These are phyloP conservation scores for Gephyroberyx darwinii DNA, from an alignment of 2,797 vertebrate species.

Conservation along the genomic window DNA sequence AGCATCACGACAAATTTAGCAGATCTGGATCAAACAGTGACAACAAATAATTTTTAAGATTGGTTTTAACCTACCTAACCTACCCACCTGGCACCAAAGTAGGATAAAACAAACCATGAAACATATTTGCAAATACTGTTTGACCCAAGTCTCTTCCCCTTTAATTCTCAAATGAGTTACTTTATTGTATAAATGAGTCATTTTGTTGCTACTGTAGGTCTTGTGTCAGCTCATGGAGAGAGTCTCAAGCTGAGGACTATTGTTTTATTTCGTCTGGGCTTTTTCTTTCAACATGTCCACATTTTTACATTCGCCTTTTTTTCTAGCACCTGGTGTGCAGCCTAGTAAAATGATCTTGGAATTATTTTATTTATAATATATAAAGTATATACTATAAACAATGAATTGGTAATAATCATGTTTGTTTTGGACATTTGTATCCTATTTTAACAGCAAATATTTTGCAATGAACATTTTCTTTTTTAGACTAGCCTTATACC, in stretches of 20 bases:
- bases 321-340: conserved; percentile 85
- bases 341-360: conserved; percentile 73
- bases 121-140: conserved; percentile 10
- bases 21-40: background rate
- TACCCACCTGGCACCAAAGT: background rate
- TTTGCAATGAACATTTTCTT: conserved; percentile 75
- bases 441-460: conserved; percentile 77
- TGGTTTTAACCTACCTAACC: conserved; percentile 9
- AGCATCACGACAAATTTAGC: conserved; percentile 2
- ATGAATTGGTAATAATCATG: conserved; percentile 73
- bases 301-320: conserved; percentile 70
- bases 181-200: conserved; percentile 40
- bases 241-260: conserved; percentile 54
- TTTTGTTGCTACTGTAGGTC: conserved; percentile 53
- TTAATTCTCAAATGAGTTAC: conserved; percentile 29
- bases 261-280: conserved; percentile 69
- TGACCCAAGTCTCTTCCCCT: conserved; percentile 11
- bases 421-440: conserved; percentile 81
- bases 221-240: conserved; percentile 71
- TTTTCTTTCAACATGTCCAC: conserved; percentile 67
- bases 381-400: conserved; percentile 79
- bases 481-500: conserved; percentile 74
- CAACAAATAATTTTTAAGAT: background rate
- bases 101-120: conserved; percentile 20
- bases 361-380: conserved; percentile 79